Base-by-base conservation (phyloP, 2,888 invertebrate species). In the Orthosia incerta region DNA sequence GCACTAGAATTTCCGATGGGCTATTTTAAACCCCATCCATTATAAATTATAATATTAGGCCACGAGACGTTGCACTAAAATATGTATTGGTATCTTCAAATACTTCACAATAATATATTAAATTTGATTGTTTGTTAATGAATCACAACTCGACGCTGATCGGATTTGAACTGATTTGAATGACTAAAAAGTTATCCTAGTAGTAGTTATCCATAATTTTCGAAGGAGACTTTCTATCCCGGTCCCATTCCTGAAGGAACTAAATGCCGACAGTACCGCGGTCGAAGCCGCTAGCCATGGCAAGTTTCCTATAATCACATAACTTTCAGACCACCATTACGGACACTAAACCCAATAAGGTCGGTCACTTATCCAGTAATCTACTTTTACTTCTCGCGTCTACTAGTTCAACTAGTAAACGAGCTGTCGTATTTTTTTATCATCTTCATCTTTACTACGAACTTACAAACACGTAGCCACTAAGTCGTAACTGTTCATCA, bases 401-500 rank as follows among this genome's bases (percentile, higher is more conserved):
- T 26, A 26, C 31, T 31, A 31, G 31, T 31, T 31, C 31, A 31
- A 31, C 78, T n/a, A 1, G 71, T 61, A n/a, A 26, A 50, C 26
- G 46, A 68, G 16, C 15, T 12, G 56, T 18, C 31, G 3, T 31
- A 46, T 39, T 71, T 64, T 63, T 71, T 59, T 68, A 15, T 1
- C 0, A 59, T 31, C 12, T 16, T 56, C 45, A 69, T 67, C 23
- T 56, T 74, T 82, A 77, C 71, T 75, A 74, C 61, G 55, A 76
- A 63, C 71, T 69, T 75, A 74, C 61, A 48, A 76, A 63, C 45
- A 64, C 48, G 4, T 59, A 26, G 45, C 62, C 18, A 79, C 66
- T 67, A 45, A 71, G 57, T 66, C 66, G 53, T 86, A 84, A 85
- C 85, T 76, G 84, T 85, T 76, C 15, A 71, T 78, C 63, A 76